A percentile compares a stretch with the other conserved stretches of the same genome.
phyloP scores from a whole-genome alignment of 2,888 invertebrate species.

The Andrena hattorfiana region DNA sequence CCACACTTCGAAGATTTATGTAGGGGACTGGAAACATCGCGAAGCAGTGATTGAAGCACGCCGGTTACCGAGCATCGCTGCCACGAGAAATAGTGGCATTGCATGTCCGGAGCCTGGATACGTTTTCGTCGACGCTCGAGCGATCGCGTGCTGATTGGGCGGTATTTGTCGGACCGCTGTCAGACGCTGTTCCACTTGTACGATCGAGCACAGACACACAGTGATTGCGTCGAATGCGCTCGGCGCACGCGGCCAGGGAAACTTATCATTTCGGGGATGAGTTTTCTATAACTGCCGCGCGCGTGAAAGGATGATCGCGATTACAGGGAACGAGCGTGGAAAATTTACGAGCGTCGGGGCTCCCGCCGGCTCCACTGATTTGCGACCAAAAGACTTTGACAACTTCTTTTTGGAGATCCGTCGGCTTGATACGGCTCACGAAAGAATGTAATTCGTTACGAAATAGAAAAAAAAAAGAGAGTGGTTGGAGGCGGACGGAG shows the following conservation, averaged over 20 bases:
- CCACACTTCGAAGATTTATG: background rate
- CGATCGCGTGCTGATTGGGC: conserved; percentile 68
- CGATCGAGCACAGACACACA: conserved; percentile 40
- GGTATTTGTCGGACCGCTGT: conserved; percentile 63
- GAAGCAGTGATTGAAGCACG: background rate
- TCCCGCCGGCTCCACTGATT: conserved; percentile 54
- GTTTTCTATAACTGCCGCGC: conserved; percentile 52
- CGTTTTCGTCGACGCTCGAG: conserved; percentile 55
- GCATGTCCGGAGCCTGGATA: conserved; percentile 55
- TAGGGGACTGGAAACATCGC: background rate
- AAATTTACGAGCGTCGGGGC: conserved; percentile 57
- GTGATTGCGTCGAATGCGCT: conserved; percentile 51
- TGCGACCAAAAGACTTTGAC: conserved; percentile 47
- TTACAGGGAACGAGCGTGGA: conserved; percentile 20
- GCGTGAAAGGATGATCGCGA: conserved; percentile 57
- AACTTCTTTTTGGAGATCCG: conserved; percentile 54
- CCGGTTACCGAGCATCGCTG: conserved; percentile 19
- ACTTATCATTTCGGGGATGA: conserved; percentile 63
- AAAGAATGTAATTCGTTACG: conserved; percentile 58
- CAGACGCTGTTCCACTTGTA: conserved; percentile 51
- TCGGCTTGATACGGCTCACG: conserved; percentile 55
- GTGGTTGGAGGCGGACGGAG: background rate
- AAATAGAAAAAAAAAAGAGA: background rate
- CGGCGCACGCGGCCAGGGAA: conserved; percentile 25
- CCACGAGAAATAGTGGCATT: conserved; percentile 38